Conservation (phyloP, 2,888 invertebrate species). For the Diaprepes abbreviatus region DNA sequence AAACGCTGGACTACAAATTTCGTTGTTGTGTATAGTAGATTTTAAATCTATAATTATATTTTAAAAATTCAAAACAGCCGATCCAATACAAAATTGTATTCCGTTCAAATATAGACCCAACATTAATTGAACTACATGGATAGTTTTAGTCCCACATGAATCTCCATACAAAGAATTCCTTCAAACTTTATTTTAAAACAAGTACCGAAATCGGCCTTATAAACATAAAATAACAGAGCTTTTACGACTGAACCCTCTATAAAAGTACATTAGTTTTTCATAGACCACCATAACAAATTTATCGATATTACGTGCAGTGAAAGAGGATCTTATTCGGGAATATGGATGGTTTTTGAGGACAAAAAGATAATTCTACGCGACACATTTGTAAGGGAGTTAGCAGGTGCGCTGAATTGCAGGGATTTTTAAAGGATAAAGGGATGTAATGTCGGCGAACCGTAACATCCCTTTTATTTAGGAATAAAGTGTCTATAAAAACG, state of each 20-base stretch:
- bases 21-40: no score
- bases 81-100: no score
- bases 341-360: constrained; percentile 22
- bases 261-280: constrained; percentile 32
- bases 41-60: no score
- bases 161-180: no score
- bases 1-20: no score
- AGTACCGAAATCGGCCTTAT: no score
- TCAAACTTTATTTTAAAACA: no score
- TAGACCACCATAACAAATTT: constrained; percentile 34
- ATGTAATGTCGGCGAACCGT: constrained; percentile 46
- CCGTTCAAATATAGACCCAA: no score
- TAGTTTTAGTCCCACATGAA: no score
- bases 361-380: constrained; percentile 45
- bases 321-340: constrained; percentile 26
- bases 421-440: constrained; percentile 48
- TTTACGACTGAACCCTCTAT: background rate
- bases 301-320: constrained; percentile 35
- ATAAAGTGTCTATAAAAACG: constrained; percentile 50
- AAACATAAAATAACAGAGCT: no score
- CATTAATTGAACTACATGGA: no score
- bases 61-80: no score
- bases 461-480: constrained; percentile 48
- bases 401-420: constrained; percentile 48
- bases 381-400: constrained; percentile 49